Base-by-base conservation (phyloP, 1,140 invertebrate genomes). In the Zaprionus kolodkinae region DNA sequence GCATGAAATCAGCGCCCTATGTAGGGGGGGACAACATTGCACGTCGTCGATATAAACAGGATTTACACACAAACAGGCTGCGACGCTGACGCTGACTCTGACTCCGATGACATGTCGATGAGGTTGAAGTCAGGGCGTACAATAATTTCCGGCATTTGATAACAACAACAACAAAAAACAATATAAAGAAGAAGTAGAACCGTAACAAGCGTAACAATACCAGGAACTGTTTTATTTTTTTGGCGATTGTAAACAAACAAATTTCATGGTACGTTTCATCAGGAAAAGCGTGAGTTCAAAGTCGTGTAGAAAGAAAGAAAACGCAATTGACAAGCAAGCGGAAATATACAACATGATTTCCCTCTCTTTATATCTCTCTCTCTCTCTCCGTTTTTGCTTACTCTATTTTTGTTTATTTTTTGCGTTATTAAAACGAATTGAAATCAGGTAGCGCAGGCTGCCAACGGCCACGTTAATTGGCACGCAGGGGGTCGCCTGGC, bases 91-190 rank as follows among this genome's bases (percentile, higher is more conserved):
- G 55, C 67, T 64, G 55, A 79, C 69, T 61, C 48, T 54, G 38
- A 66, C 63, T 50, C 67, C 61, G 55, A 73, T 65, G 81, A 64
- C 78, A 72, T 57, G 79, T 73, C 63, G 61, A 74, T 66, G 81
- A 64, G 82, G 68, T 57, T 76, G 76, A 70, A 72, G 79, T 45
- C 40, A 15, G n/a, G 40, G n/a, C 84, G 79, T 70, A 84, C 77
- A 88, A 88, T 84, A 87, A 87, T 87, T 87, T 87, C 84, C 84
- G 84, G 84, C 78, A 70, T 87, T 87, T 87, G 84, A 87, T 87
- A 88, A 72, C 70, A 77, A 65, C 70, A 82, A 61, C 33, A 68
- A 30, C 69, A 71, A 35, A 7, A 2, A 35, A 57, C 9, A 66
- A 12, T 21, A 21, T 21, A 6, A 30, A 1, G 3, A 30, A 30